phyloP scores from a whole-genome alignment of 1,140 invertebrate genomes.

The Caenorhabditis tropicalis region DNA sequence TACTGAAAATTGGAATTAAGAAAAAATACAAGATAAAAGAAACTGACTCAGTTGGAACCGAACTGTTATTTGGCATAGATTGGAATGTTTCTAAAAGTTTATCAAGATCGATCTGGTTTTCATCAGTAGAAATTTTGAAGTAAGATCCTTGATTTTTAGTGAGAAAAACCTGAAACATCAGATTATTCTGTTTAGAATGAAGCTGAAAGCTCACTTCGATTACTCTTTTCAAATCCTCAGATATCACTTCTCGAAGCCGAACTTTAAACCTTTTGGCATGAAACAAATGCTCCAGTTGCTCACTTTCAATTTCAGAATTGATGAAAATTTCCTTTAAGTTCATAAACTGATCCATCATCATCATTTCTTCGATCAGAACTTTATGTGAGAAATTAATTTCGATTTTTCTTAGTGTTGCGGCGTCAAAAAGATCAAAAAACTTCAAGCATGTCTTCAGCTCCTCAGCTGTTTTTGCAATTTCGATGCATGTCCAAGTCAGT shows the following conservation, averaged over 20 bases:
- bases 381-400: background rate
- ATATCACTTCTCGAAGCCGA: background rate
- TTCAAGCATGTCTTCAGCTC: background rate
- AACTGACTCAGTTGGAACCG: background rate
- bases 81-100: background rate
- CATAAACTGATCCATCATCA: background rate
- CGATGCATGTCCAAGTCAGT: background rate
- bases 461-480: background rate
- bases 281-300: background rate
- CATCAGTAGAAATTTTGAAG: background rate
- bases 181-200: background rate
- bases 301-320: background rate
- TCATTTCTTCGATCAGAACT: background rate
- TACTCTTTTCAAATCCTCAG: background rate
- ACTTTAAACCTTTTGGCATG: background rate
- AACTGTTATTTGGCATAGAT: background rate
- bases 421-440: background rate
- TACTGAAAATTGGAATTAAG: background rate
- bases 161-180: background rate
- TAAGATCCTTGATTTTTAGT: background rate
- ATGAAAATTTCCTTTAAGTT: background rate
- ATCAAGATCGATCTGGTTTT: background rate
- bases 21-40: background rate
- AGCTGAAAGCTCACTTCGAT: background rate
- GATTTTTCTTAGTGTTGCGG: background rate